Conservation (phyloP, 2,113 vertebrate genomes). For the Zosterops borbonicus region DNA sequence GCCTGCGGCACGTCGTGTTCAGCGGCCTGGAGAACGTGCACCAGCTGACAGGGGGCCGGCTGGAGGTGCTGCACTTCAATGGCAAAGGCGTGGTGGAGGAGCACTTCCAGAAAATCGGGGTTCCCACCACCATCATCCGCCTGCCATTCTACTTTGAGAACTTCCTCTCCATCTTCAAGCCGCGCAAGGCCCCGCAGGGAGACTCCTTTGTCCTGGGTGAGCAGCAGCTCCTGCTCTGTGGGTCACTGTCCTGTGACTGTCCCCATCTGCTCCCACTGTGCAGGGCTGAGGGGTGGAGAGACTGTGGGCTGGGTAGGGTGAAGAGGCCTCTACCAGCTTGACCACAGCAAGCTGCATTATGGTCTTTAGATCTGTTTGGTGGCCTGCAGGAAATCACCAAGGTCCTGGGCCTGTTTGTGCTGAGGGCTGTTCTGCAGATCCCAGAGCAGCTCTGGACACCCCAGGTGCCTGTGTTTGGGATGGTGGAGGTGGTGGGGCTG, state of each 20-base stretch:
- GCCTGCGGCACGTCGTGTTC: constrained; percentile 58
- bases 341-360: background rate
- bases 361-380: background rate
- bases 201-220: constrained; percentile 64
- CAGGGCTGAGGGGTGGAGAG: background rate
- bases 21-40: constrained; percentile 73
- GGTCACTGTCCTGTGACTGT: background rate
- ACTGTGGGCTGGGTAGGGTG: background rate
- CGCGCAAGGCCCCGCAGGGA: constrained; percentile 15
- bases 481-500: background rate
- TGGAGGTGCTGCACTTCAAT: constrained; percentile 70
- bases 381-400: background rate
- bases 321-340: background rate
- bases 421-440: background rate
- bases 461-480: background rate
- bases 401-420: background rate
- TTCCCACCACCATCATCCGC: constrained; percentile 61
- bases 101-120: constrained; percentile 34
- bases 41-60: constrained; percentile 37
- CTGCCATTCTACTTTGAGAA: constrained; percentile 71
- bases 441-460: background rate
- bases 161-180: constrained; percentile 70
- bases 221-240: background rate
- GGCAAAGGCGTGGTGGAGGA: constrained; percentile 72
- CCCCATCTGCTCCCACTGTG: background rate